These are phyloP conservation scores for Aspidoscelis tigris DNA, from an alignment of 2,113 vertebrate genomes.

Conservation along the genomic window DNA sequence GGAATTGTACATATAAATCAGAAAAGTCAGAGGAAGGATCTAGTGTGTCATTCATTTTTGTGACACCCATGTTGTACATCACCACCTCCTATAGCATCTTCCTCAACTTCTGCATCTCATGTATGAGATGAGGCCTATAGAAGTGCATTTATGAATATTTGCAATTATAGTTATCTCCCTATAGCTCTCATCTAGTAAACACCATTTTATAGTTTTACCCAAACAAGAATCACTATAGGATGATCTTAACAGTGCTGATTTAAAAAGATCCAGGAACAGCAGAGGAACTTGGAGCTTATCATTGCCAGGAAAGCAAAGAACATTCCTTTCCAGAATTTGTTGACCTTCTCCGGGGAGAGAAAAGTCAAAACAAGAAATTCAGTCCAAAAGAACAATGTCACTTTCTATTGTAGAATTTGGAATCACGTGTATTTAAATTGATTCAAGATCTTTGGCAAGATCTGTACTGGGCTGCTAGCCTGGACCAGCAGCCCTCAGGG, in stretches of 20 bases:
- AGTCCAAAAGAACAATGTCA: neutral
- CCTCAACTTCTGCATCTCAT: neutral
- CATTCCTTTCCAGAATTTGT: conserved; percentile 13
- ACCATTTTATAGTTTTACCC: neutral
- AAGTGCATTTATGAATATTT: neutral
- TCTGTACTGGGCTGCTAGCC: too few relatives aligned
- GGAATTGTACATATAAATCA: neutral
- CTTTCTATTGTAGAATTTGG: neutral
- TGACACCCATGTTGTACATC: neutral
- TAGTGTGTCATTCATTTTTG: neutral
- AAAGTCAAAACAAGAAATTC: conserved; percentile 22
- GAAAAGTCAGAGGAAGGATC: neutral
- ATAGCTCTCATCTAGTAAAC: neutral
- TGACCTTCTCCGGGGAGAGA: neutral
- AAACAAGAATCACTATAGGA: neutral
- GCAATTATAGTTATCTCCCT: neutral
- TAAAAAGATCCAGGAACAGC: neutral
- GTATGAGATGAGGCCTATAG: neutral
- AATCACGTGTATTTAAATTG: neutral
- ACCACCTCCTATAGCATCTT: neutral
- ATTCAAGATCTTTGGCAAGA: neutral
- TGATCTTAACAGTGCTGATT: neutral
- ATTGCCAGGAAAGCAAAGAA: conserved; percentile 13
- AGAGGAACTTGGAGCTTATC: neutral
- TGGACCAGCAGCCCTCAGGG: too few relatives aligned